phyloP scores from a whole-genome alignment of 2,113 vertebrate genomes.

The Phoxinus phoxinus region DNA sequence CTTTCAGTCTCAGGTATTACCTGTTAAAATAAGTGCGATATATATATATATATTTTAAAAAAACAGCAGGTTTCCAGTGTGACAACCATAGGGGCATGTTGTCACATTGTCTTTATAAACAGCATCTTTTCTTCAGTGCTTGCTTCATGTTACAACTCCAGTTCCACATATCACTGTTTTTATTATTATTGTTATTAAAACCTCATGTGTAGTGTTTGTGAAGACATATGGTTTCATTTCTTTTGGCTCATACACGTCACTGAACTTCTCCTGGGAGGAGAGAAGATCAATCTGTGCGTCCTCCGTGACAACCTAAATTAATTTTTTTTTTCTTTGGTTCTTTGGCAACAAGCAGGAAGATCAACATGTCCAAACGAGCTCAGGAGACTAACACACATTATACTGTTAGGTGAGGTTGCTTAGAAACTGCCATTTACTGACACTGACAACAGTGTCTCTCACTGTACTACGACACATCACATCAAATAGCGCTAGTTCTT shows the following conservation, averaged over 20 bases:
- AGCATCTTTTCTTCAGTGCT: background rate
- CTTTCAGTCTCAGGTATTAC: background rate
- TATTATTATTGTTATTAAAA: background rate
- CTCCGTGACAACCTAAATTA: slow-evolving; percentile 4
- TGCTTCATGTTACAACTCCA: too few species aligned
- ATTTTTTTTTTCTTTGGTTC: slow-evolving; percentile 7
- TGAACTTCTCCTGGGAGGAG: background rate
- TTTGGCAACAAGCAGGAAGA: slow-evolving; percentile 34
- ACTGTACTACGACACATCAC: background rate
- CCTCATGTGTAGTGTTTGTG: background rate
- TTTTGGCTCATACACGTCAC: background rate
- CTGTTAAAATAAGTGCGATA: background rate
- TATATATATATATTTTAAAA: too few species aligned
- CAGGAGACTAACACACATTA: slow-evolving; percentile 22
- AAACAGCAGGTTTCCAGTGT: too few species aligned
- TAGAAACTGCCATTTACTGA: slow-evolving; percentile 22
- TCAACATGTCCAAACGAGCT: slow-evolving; percentile 34
- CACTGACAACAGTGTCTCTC: background rate
- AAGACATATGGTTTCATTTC: background rate
- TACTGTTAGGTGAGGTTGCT: slow-evolving; percentile 27
- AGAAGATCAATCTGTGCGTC: background rate
- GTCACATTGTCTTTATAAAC: background rate
- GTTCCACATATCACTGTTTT: too few species aligned
- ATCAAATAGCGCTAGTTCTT: background rate
- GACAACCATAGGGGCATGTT: background rate